Percentiles rank a stretch among this genome's conserved stretches.
Conservation (phyloP, 2,113 vertebrate species). For the Macquaria australasica region DNA sequence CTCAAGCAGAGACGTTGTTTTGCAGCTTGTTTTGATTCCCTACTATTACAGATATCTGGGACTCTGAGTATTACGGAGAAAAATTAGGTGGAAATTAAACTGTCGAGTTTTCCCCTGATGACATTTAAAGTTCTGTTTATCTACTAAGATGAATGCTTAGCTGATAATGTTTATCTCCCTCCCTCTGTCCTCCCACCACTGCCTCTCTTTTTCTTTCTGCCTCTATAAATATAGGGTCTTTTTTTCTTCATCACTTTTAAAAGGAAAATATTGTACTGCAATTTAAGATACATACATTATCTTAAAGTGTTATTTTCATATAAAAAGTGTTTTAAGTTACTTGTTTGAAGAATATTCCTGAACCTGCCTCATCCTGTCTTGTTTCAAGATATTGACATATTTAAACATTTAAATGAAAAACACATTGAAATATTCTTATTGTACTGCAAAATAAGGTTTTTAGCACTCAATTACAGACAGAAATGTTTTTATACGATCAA, state of each 20-base stretch:
- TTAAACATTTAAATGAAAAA: neutral
- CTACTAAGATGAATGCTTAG: conserved; percentile 31
- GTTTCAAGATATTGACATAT: neutral
- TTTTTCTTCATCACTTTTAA: neutral
- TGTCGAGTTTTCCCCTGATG: conserved; percentile 39
- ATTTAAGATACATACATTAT: too few species aligned
- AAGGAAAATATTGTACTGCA: neutral
- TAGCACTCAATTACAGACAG: neutral
- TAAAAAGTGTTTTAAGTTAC: too few species aligned
- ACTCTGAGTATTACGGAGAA: conserved; percentile 22
- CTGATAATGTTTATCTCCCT: conserved; percentile 31
- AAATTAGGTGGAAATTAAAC: conserved; percentile 41
- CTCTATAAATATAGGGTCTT: neutral
- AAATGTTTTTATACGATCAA: too few species aligned
- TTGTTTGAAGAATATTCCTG: neutral
- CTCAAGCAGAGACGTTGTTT: conserved; percentile 2
- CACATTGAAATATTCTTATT: neutral
- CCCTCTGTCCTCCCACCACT: neutral
- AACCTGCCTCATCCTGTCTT: neutral
- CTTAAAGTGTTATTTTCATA: neutral
- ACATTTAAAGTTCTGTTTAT: conserved; percentile 67
- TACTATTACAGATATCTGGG: conserved; percentile 16
- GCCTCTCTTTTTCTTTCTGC: neutral
- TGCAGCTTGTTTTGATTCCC: conserved; percentile 27
- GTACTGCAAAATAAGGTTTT: neutral